Conservation (phyloP, 2,797 vertebrate genomes). For the Cygnus olor region DNA sequence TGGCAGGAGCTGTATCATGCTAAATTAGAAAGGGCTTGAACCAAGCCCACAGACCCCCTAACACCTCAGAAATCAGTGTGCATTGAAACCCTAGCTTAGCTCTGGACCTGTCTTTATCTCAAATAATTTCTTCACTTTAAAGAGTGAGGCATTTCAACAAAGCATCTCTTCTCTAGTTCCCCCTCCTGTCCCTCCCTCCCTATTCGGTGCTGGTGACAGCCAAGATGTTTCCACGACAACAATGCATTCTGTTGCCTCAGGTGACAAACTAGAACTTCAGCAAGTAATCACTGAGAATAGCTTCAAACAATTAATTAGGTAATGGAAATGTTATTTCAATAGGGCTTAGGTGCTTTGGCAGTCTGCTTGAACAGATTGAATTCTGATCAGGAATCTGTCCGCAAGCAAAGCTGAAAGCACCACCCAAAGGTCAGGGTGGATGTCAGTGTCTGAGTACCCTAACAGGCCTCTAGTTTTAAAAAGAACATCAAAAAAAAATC, state of each 20-base stretch:
- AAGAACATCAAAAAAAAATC: background rate
- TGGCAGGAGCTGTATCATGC: background rate
- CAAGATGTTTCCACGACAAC: conserved; percentile 67
- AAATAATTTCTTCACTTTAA: conserved; percentile 25
- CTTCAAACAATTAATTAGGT: conserved; percentile 56
- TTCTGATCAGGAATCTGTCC: background rate
- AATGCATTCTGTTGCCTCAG: conserved; percentile 39
- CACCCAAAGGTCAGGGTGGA: background rate
- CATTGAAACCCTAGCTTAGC: background rate
- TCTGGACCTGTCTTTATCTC: background rate
- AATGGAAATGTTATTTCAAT: conserved; percentile 57
- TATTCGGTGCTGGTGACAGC: background rate
- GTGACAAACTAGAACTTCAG: conserved; percentile 62
- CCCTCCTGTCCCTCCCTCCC: conserved; percentile 15
- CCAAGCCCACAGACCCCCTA: background rate
- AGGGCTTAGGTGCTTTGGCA: conserved; percentile 27
- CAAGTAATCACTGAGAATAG: conserved; percentile 47
- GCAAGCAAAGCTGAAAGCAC: background rate
- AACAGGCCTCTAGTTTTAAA: background rate
- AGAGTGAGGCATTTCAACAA: conserved; percentile 27
- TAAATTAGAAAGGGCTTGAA: conserved; percentile 1
- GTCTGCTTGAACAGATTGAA: background rate
- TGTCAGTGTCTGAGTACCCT: background rate
- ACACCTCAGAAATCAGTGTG: background rate
- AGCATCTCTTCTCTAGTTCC: background rate